These are phyloP conservation scores for Phlogophora meticulosa DNA, from an alignment of 2,888 invertebrate genomes.

Conservation along the genomic window DNA sequence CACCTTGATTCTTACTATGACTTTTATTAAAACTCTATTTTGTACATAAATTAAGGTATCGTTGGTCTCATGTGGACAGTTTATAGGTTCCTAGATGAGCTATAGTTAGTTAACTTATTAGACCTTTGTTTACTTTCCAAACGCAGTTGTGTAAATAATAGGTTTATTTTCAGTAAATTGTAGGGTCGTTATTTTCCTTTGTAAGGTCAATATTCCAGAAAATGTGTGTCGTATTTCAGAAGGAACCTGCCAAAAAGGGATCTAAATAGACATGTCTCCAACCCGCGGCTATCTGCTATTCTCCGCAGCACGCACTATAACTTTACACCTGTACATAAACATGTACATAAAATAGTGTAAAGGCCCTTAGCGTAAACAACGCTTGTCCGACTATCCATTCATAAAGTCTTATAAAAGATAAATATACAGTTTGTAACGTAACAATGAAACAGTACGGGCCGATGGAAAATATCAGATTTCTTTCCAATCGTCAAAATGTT, in stretches of 20 bases:
- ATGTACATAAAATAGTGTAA: constrained; percentile 59
- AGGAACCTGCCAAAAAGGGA: constrained; percentile 38
- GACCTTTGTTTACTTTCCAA: not conserved
- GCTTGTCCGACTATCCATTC: constrained; percentile 77
- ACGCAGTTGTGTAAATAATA: not conserved
- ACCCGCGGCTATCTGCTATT: constrained; percentile 53
- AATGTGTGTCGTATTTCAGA: constrained; percentile 4
- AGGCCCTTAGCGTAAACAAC: constrained; percentile 67
- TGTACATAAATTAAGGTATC: constrained; percentile 33
- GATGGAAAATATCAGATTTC: constrained; percentile 88
- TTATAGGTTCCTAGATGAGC: constrained; percentile 7
- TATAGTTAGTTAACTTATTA: constrained; percentile 14
- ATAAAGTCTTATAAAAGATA: constrained; percentile 82
- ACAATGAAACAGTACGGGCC: constrained; percentile 81
- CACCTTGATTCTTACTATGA: constrained; percentile 80
- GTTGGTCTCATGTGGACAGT: not conserved
- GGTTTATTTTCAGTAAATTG: not conserved
- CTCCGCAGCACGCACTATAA: constrained; percentile 48
- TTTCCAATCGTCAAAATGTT: constrained; percentile 82
- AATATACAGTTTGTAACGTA: constrained; percentile 74
- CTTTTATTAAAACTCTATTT: constrained; percentile 58
- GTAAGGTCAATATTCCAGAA: not conserved
- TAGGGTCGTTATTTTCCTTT: not conserved
- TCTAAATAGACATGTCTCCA: constrained; percentile 51
- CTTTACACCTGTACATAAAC: constrained; percentile 53